Evolutionary conservation across 2,797 vertebrate species (phyloP).

Genomic region (Choloepus didactylus): DNA sequence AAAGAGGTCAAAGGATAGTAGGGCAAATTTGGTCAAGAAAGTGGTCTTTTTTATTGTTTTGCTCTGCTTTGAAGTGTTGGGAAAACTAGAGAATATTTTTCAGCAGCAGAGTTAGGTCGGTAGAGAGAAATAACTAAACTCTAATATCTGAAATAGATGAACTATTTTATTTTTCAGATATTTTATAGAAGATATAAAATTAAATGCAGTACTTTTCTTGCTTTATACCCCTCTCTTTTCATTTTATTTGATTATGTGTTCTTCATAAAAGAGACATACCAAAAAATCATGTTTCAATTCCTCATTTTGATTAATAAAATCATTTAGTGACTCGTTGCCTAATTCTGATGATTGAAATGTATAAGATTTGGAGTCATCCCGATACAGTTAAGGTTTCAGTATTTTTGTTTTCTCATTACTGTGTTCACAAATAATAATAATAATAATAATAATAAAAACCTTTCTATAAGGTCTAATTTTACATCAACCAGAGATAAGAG

Average conservation of each 20-base stretch:
- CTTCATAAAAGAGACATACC: neutral
- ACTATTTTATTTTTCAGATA: neutral
- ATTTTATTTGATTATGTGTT: neutral
- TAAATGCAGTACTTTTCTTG: neutral
- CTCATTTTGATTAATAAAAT: neutral
- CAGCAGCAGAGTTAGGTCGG: neutral
- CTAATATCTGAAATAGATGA: neutral
- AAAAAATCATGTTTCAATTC: neutral
- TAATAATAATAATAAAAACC: neutral
- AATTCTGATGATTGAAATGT: neutral
- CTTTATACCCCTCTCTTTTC: accelerated
- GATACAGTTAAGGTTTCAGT: neutral
- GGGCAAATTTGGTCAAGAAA: neutral
- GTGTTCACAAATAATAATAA: neutral
- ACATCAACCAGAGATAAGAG: neutral
- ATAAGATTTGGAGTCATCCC: neutral
- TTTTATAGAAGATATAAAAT: neutral
- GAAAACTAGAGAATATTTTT: slow-evolving; percentile 13
- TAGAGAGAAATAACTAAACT: neutral
- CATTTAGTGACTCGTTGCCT: neutral
- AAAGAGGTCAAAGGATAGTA: slow-evolving; percentile 38
- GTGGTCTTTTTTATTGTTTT: neutral
- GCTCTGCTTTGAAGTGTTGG: neutral
- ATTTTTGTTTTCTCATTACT: neutral
- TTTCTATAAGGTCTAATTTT: neutral